Evolutionary conservation across 2,113 vertebrate genomes (phyloP), one percentile per base, ranked within the genome.

Genomic region (Vimba vimba): DNA sequence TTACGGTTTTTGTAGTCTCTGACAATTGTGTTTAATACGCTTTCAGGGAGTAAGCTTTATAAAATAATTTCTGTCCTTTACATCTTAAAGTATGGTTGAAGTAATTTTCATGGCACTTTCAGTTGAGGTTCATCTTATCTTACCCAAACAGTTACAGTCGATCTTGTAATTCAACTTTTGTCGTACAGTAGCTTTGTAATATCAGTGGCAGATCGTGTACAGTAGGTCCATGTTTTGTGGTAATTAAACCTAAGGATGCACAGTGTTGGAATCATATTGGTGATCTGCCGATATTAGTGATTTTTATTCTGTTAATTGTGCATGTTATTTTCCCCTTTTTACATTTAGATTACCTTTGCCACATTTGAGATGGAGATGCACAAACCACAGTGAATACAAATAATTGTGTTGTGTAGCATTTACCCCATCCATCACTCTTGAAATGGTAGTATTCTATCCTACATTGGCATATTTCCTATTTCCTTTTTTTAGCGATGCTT

Each of bases 381-480:
- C 79, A 73, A 78, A 77, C 55, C 87, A 79, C 79, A 82, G 80
- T 85, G 83, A 82, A 57, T 43, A 39, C 74, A 59, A 79, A 25
- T 84, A 33, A 79, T 66, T 85, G 80, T 73, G 45, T 27, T 76
- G 15, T 76, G 25, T 52, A 76, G 19, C 30, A 21, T 10, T 69
- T 36, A 69, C 8, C 66, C 66, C 66, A 19, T 66, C 25, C 43
- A 43, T 43, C 7, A 66, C 62, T 13, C 62, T 66, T 69, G 66
- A 36, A 36, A 50, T 27, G 10, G 0, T 19, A 4, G n/a, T 9
- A 21, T 21, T 68, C 6, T 33, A 1, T 57, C 55, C 17, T 57
- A 23, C 2, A 19, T 19, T 57, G 55, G 55, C 55, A 23, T 57
- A 57, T 21, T 57, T 57, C 55, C 55, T 57, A 21, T 57, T 57